Evolutionary conservation across 2,888 invertebrate species (phyloP), one percentile per base, ranked within the genome.

Genomic region (Brachyptera risi): DNA sequence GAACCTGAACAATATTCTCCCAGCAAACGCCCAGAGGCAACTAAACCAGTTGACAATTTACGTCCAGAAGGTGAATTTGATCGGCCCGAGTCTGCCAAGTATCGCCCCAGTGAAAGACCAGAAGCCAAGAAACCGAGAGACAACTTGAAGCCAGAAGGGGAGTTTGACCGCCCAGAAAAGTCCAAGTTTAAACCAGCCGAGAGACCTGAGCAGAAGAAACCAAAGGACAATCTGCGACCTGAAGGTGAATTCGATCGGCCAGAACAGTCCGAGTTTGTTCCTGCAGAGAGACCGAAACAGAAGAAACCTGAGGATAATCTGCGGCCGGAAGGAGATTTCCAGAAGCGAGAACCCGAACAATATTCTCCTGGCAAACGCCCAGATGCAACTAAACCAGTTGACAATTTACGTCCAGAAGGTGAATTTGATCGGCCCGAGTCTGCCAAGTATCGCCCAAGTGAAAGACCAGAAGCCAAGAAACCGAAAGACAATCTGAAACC

Each of bases 31-130:
- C 65, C 66, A 1, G 50, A 66, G 60, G 61, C 65, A 58, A 65
- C 50, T 24, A 69, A 65, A 59, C 69, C 67, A 42, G 65, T 62
- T 37, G 69, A 69, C 63, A 84, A 84, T 68, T 69, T 85, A 0
- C 76, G 72, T 59, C 79, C 82, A 0, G 82, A 82, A 69, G 81
- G 82, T 0, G 70, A 72, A 62, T 82, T 83, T 68, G 78, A 81
- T 65, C 71, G 75, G 35, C 78, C 78, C 1, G 70, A 73, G 49
- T 63, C 65, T n/a, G 62, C 59, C 42, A 44, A 60, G 38, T 67
- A 67, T 5, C 65, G 61, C 5, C 62, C 62, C 19, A 68, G 67
- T 15, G 81, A 83, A 64, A 72, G 78, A 67, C 74, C 79, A 4
- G 67, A 72, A 23, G 74, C 80, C 1, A 75, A 69, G 56, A 75